A percentile compares a stretch with the other conserved stretches of the same genome.
phyloP scores from a whole-genome alignment of 2,888 invertebrate genomes.

The Sisyra nigra region DNA sequence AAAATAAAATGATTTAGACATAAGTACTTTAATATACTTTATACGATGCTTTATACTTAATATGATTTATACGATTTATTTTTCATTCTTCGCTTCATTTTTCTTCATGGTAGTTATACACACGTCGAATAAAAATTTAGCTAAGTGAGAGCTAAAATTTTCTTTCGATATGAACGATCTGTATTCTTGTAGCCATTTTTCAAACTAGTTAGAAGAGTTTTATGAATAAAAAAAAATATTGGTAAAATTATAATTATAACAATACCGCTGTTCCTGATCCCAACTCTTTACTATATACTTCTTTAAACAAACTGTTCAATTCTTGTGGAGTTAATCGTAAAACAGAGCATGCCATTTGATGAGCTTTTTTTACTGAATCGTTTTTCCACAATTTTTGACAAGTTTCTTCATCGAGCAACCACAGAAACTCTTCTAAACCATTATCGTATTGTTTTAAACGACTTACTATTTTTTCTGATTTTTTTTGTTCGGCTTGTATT shows the following conservation, averaged over 20 bases:
- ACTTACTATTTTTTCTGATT: too few relatives aligned
- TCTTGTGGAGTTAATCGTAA: conserved; percentile 1
- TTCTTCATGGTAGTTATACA: not conserved
- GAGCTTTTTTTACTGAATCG: not conserved
- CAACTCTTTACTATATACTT: not conserved
- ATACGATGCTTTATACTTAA: too few relatives aligned
- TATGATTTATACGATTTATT: too few relatives aligned
- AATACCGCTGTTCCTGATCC: too few relatives aligned
- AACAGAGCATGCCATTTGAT: conserved; percentile 3
- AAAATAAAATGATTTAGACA: too few relatives aligned
- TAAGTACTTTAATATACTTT: too few relatives aligned
- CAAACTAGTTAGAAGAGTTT: not conserved
- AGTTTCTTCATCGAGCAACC: not conserved
- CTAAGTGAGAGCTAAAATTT: not conserved
- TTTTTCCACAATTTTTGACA: not conserved
- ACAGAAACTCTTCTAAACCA: conserved; percentile 1
- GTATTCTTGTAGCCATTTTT: conserved; percentile 2
- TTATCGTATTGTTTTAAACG: conserved; percentile 3
- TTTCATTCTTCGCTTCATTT: too few relatives aligned
- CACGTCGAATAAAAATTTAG: not conserved
- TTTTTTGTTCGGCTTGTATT: too few relatives aligned
- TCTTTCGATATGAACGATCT: not conserved
- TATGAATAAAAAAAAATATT: too few relatives aligned
- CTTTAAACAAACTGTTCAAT: not conserved
- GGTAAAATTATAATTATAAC: too few relatives aligned